phyloP scores from a whole-genome alignment of 2,797 vertebrate genomes.

The Lycodopsis pacificus region DNA sequence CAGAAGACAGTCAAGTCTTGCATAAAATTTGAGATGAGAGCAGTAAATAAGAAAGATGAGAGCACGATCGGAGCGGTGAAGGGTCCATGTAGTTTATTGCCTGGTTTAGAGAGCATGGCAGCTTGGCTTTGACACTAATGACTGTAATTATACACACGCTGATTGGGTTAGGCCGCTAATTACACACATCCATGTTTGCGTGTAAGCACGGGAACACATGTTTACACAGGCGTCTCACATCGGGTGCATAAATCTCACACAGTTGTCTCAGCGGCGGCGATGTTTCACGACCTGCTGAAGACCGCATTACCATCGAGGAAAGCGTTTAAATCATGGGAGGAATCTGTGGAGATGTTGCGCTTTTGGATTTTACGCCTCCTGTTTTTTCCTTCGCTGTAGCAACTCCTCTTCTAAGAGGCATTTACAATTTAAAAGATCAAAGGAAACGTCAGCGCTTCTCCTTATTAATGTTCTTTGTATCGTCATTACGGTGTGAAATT shows the following conservation, averaged over 20 bases:
- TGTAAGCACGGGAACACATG: constrained; percentile 79
- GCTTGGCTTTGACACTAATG: constrained; percentile 80
- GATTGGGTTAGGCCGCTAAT: constrained; percentile 84
- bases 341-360: constrained; percentile 52
- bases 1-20: constrained; percentile 63
- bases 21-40: constrained; percentile 71
- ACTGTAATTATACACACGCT: constrained; percentile 82
- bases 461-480: constrained; percentile 71
- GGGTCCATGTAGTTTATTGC: constrained; percentile 74
- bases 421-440: constrained; percentile 71
- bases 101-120: constrained; percentile 77
- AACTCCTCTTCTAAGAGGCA: constrained; percentile 41
- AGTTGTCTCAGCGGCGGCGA: constrained; percentile 68
- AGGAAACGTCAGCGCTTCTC: constrained; percentile 61
- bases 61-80: constrained; percentile 57
- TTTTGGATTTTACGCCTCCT: constrained; percentile 58
- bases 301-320: constrained; percentile 71
- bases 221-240: constrained; percentile 76
- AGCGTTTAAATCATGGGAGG: constrained; percentile 74
- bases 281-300: constrained; percentile 77
- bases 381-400: constrained; percentile 21
- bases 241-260: constrained; percentile 78
- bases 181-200: constrained; percentile 76
- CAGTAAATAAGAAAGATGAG: constrained; percentile 81
- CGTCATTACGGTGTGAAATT: constrained; percentile 79